A percentile compares a stretch with the other conserved stretches of the same genome.
Conservation (phyloP, 2,888 invertebrate genomes). For the Litoditis marina region DNA sequence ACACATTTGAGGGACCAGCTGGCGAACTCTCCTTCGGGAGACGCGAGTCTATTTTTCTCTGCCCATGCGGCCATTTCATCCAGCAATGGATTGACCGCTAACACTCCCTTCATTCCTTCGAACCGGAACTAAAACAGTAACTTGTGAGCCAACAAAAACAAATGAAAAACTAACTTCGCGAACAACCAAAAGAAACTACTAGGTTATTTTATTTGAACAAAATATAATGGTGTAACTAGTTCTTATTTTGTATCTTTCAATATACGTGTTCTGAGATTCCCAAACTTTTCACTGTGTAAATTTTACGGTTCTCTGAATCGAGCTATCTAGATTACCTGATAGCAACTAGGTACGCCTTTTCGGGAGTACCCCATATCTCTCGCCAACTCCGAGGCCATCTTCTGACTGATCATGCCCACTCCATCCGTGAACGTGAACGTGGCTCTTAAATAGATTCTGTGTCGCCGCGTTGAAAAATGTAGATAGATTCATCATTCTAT, state of each 20-base stretch:
- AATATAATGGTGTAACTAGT: too few species aligned
- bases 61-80: constrained; percentile 30
- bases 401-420: constrained; percentile 42
- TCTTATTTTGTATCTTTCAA: too few species aligned
- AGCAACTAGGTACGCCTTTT: constrained; percentile 15
- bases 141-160: too few species aligned
- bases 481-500: too few species aligned
- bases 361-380: constrained; percentile 10
- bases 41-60: background rate
- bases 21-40: constrained; percentile 4
- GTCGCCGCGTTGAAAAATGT: too few species aligned
- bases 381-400: constrained; percentile 10
- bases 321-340: constrained; percentile 14
- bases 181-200: too few species aligned
- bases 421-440: constrained; percentile 45
- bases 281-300: background rate
- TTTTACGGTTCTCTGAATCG: background rate
- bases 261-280: too few species aligned
- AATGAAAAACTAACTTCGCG: too few species aligned
- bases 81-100: constrained; percentile 47
- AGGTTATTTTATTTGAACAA: too few species aligned
- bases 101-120: constrained; percentile 59
- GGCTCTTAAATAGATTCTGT: constrained; percentile 1
- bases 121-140: constrained; percentile 48
- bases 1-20: constrained; percentile 10